phyloP scores from a whole-genome alignment of 2,113 vertebrate genomes.

The Crotalus helleri region DNA sequence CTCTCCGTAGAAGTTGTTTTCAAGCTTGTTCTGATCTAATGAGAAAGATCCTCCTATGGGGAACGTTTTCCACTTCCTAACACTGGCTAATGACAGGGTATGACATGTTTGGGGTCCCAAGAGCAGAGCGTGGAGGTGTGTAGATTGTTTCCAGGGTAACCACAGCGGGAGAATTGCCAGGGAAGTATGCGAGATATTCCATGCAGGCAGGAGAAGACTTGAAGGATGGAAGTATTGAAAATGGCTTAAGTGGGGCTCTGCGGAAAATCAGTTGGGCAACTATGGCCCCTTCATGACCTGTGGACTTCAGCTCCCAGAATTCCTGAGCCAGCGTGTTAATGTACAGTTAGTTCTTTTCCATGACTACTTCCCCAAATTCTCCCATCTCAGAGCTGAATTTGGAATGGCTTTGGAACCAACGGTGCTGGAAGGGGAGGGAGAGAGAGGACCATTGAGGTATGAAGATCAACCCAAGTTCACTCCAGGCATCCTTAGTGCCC shows the following conservation, averaged over 20 bases:
- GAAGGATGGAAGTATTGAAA: not conserved
- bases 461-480: too few relatives aligned
- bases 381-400: too few relatives aligned
- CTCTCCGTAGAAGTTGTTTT: conserved; percentile 8
- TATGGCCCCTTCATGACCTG: not conserved
- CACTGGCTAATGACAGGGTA: conserved; percentile 10
- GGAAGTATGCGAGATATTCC: not conserved
- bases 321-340: not conserved
- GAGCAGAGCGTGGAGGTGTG: not conserved
- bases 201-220: not conserved
- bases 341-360: not conserved
- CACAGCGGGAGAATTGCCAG: not conserved
- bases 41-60: conserved; percentile 2
- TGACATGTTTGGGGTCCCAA: not conserved
- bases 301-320: not conserved
- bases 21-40: not conserved
- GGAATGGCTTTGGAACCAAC: too few relatives aligned
- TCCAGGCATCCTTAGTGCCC: too few relatives aligned
- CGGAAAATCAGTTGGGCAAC: not conserved
- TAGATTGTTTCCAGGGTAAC: not conserved
- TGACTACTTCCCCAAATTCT: too few relatives aligned
- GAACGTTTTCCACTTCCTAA: conserved; percentile 13
- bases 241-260: not conserved
- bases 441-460: too few relatives aligned
- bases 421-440: too few relatives aligned